phyloP scores from a whole-genome alignment of 2,113 vertebrate genomes.

The Hylia prasina region DNA sequence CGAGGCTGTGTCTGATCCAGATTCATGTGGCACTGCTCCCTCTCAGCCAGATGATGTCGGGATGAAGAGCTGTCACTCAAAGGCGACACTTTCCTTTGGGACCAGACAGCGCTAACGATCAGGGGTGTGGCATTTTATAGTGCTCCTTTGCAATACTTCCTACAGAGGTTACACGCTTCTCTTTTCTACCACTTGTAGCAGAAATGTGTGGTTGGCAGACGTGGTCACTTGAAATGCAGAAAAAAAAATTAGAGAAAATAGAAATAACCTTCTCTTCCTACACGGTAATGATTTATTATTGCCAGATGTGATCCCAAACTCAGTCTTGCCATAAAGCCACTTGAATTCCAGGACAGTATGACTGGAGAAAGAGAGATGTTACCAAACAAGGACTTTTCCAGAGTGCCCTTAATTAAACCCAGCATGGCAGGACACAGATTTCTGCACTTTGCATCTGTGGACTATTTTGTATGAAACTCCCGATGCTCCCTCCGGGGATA shows the following conservation, averaged over 20 bases:
- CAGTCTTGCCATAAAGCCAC: not conserved
- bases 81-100: not conserved
- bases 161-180: not conserved
- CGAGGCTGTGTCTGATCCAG: not conserved
- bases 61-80: not conserved
- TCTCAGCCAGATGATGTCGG: not conserved
- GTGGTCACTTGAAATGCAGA: not conserved
- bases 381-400: not conserved
- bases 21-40: not conserved
- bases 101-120: not conserved
- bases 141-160: not conserved
- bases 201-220: not conserved
- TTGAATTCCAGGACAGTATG: not conserved
- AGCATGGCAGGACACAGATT: not conserved
- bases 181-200: not conserved
- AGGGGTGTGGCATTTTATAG: not conserved
- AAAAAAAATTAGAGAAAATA: not conserved
- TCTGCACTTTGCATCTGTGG: not conserved
- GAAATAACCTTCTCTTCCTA: not conserved
- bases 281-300: not conserved
- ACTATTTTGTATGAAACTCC: not conserved
- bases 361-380: not conserved
- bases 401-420: conserved; percentile 34
- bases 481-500: not conserved
- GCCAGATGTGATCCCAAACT: not conserved